Percentiles rank a stretch among this genome's conserved stretches.
phyloP scores from a whole-genome alignment of 2,113 vertebrate genomes.

The Diadophis punctatus region DNA sequence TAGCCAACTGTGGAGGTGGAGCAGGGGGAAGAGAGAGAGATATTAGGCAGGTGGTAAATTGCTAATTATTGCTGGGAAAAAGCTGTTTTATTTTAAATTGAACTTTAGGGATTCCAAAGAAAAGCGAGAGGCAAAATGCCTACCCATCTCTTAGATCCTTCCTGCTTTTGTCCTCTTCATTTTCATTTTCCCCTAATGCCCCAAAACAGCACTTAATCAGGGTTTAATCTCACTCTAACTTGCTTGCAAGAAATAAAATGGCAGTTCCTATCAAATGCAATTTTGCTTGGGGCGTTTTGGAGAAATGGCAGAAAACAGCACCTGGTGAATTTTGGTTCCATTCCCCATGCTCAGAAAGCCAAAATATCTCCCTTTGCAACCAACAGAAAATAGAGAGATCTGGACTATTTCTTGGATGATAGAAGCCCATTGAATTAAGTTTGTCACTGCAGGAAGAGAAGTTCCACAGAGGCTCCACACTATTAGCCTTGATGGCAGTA shows the following conservation, averaged over 20 bases:
- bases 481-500: not conserved
- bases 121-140: not conserved
- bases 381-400: not conserved
- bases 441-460: not conserved
- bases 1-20: not conserved
- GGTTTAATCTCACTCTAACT: not conserved
- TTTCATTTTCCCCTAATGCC: not conserved
- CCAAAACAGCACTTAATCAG: not conserved
- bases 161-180: not conserved
- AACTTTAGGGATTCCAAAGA: not conserved
- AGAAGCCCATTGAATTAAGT: not conserved
- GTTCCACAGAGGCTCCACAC: not conserved
- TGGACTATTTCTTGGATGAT: not conserved
- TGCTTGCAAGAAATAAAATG: not conserved
- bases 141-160: not conserved
- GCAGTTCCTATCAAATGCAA: not conserved
- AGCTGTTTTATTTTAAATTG: not conserved
- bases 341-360: not conserved
- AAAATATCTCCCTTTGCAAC: not conserved
- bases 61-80: not conserved
- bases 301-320: not conserved
- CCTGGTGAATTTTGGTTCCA: not conserved
- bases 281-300: not conserved
- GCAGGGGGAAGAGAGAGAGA: not conserved
- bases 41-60: not conserved